Evolutionary conservation across 2,113 vertebrate genomes (phyloP), one percentile per base, ranked within the genome.

Genomic region (Pluvialis apricaria): DNA sequence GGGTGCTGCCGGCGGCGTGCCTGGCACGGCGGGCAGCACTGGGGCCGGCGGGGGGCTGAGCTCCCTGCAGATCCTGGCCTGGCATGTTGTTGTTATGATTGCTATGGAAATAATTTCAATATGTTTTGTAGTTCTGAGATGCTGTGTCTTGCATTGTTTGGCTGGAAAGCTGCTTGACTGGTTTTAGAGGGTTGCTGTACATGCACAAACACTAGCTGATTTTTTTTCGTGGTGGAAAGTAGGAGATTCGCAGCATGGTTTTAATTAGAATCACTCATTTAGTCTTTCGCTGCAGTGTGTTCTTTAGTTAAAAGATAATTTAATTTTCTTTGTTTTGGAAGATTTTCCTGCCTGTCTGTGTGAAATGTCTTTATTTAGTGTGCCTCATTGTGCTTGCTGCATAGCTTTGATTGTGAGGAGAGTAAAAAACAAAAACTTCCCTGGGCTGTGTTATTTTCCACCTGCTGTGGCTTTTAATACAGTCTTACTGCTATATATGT

Each of bases 261-360:
- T 97, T 92, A 97, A 96, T 97, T 94, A 96, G 93, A 94, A 81
- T 76, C 13, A 45, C 82, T 96, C 90, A 80, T 91, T 93, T 95
- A 78, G 88, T 71, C 86, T 92, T 96, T 96, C 94, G 49, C 44
- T 81, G 95, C 94, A 94, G 61, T 36, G 65, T 85, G 64, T 89
- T 91, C 92, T 93, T 84, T 60, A 86, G 65, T 93, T 82, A 75
- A 82, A 87, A 87, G 93, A 82, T 95, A 96, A 94, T 87, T 95
- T 86, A 83, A 96, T 89, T 96, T 93, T 92, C 90, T 96, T 91
- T 92, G 82, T 91, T 91, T 94, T 88, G 96, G 95, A 86, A 86
- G 85, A 71, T 72, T 92, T 89, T 94, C 2, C 3, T 73, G 47
- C 66, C 60, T 70, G 85, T 84, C 87, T 96, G 65, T 92, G 88